Conservation (phyloP, 2,113 vertebrate genomes). For the Rhipidura dahli region DNA sequence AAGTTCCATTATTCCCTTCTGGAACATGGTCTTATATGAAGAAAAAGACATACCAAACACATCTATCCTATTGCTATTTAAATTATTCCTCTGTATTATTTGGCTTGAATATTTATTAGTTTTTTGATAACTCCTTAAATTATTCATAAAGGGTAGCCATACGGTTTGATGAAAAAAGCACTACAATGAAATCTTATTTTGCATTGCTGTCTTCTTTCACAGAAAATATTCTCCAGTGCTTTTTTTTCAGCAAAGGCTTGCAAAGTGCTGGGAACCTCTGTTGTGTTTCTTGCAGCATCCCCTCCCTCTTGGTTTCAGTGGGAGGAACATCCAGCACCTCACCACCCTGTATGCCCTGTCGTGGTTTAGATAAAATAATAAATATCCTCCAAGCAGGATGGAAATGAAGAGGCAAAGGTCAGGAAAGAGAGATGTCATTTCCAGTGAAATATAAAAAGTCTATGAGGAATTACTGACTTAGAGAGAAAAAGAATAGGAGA, state of each 20-base stretch:
- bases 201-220: background rate
- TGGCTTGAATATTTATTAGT: constrained; percentile 66
- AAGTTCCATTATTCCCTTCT: constrained; percentile 24
- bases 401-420: constrained; percentile 19
- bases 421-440: background rate
- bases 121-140: constrained; percentile 58
- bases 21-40: background rate
- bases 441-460: background rate
- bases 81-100: constrained; percentile 50
- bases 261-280: background rate
- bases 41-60: background rate
- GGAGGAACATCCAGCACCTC: background rate
- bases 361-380: background rate
- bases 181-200: constrained; percentile 30
- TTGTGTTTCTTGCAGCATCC: background rate
- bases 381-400: background rate
- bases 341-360: background rate
- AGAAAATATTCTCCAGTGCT: background rate
- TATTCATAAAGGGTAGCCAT: constrained; percentile 53
- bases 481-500: background rate
- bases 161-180: constrained; percentile 1
- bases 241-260: background rate
- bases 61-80: constrained; percentile 58
- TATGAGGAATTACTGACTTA: background rate
- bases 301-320: background rate